Conservation (phyloP, 2,797 vertebrate species). For the Pagetopsis macropterus region DNA sequence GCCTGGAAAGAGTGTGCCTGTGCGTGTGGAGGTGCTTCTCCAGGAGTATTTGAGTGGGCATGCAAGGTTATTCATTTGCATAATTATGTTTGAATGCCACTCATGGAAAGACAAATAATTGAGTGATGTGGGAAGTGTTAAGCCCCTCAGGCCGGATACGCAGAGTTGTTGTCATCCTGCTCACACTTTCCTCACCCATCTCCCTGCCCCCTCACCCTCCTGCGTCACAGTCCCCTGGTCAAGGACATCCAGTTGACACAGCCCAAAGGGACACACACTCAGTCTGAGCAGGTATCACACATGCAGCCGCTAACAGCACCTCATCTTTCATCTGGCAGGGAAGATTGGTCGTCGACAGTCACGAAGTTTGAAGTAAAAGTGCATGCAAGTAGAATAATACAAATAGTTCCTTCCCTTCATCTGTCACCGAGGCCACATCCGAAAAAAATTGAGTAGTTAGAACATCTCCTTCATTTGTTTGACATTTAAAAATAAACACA, state of each 20-base stretch:
- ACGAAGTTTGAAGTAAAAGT: slow-evolving; percentile 39
- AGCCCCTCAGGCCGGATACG: slow-evolving; percentile 43
- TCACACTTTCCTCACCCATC: slow-evolving; percentile 39
- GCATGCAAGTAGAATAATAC: slow-evolving; percentile 37
- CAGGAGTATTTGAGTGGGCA: slow-evolving; percentile 5
- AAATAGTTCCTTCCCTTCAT: slow-evolving; percentile 28
- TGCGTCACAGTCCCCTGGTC: slow-evolving; percentile 43
- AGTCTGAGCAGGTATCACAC: slow-evolving; percentile 43
- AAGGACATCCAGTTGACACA: slow-evolving; percentile 63
- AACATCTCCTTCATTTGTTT: slow-evolving; percentile 34
- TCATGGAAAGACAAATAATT: slow-evolving; percentile 50
- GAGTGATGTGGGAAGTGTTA: slow-evolving; percentile 42
- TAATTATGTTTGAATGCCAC: slow-evolving; percentile 44
- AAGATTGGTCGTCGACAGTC: neutral
- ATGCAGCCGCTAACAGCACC: slow-evolving; percentile 9
- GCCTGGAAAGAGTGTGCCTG: slow-evolving; percentile 3
- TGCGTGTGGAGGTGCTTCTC: neutral
- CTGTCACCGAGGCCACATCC: neutral
- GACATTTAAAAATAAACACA: neutral
- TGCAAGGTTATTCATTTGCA: slow-evolving; percentile 11
- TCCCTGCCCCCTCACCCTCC: neutral
- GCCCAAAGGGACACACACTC: slow-evolving; percentile 51
- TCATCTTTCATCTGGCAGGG: slow-evolving; percentile 30
- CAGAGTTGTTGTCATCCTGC: slow-evolving; percentile 62
- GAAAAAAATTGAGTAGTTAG: neutral